Base-by-base conservation (phyloP, 2,113 vertebrate genomes). In the Eublepharis macularius region DNA sequence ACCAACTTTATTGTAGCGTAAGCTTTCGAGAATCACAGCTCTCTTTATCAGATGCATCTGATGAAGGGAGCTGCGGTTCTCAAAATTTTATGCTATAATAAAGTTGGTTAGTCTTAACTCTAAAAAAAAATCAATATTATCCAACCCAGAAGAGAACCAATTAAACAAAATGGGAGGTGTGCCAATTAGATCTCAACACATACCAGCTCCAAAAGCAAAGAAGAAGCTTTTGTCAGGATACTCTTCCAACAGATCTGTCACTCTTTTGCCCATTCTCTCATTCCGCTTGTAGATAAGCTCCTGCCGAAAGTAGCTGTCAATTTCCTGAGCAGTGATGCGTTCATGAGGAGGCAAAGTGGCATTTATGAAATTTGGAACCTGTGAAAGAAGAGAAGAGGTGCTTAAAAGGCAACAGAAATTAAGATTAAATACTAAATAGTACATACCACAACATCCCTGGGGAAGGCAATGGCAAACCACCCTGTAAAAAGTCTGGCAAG, bases 121-220 rank as follows among this genome's bases (percentile, higher is more conserved):
- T 79, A 29, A 21, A 41, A 57, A 60, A 17, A 70, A 6, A 45
- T 32, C 10, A 10, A 26, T 3, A 79, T 29, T 79, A 39, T 19
- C n/a, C 8, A 16, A 21, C 32, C 34, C 72, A 21, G 36, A 36
- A 45, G 6, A 47, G 29, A 81, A 49, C 32, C 13, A 68, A 54
- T 4, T 32, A 47, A 63, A 73, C 24, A 6, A 47, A 57, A 76
- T 17, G 13, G 13, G 60, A 36, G 45, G 12, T 45, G 21, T 26
- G 12, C 32, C 4, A 6, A 34, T 36, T 45, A 73, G 68, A 36
- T 11, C 19, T 14, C 70, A 6, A 66, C 60, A 96, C 97, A 86
- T 92, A 98, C 98, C 97, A 94, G 97, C 98, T 93, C 98, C 98
- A 88, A 99, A 99, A 9, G 97, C 97, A 83, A 99, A 98, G 95